Evolutionary conservation across 2,888 invertebrate species (phyloP).

Genomic region (Hirtodrosophila histrioides): DNA sequence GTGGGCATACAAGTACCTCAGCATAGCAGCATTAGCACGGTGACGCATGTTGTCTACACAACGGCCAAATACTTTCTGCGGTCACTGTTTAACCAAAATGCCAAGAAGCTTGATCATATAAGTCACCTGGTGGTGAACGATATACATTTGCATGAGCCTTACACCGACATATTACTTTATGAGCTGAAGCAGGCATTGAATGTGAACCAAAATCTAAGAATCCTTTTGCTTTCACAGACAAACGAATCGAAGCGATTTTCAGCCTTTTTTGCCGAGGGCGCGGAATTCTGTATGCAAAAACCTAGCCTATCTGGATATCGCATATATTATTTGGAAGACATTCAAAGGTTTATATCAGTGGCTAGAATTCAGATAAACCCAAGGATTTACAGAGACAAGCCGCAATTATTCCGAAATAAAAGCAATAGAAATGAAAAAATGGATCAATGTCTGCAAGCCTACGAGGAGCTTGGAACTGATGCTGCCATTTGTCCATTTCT

Average conservation of each 20-base stretch:
- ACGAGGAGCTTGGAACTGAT: conserved; percentile 58
- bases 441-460: conserved; percentile 59
- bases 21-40: conserved; percentile 31
- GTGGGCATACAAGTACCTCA: conserved; percentile 55
- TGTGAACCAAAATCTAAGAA: conserved; percentile 30
- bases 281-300: conserved; percentile 10
- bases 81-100: conserved; percentile 25
- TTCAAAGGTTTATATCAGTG: conserved; percentile 34
- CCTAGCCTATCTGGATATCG: not conserved
- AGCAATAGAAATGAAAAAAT: conserved; percentile 44
- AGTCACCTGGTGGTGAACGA: conserved; percentile 64
- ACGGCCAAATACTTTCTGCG: conserved; percentile 56
- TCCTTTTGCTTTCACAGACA: conserved; percentile 54
- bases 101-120: conserved; percentile 23
- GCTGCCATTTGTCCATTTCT: conserved; percentile 49
- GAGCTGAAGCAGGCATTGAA: conserved; percentile 49
- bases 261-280: conserved; percentile 54
- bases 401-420: conserved; percentile 32
- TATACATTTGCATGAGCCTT: conserved; percentile 54
- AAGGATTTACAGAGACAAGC: conserved; percentile 37
- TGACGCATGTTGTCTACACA: conserved; percentile 50
- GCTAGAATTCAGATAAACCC: conserved; percentile 32
- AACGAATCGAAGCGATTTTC: conserved; percentile 12
- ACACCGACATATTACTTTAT: conserved; percentile 54
- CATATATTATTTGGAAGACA: conserved; percentile 58